Conservation (phyloP, 2,113 vertebrate genomes). For the Myiozetetes cayanensis region DNA sequence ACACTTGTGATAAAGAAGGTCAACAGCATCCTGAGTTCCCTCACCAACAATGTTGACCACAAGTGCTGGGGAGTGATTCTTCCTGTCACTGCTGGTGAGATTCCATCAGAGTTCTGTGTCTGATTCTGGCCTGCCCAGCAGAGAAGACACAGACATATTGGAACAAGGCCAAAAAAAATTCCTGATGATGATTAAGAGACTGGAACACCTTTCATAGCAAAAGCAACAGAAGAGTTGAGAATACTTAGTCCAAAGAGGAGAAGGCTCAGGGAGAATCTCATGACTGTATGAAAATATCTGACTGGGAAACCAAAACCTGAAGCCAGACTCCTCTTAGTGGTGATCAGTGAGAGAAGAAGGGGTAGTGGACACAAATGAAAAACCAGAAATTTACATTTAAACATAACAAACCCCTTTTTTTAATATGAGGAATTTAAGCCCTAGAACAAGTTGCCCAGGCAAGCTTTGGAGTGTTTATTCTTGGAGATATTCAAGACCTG, state of each 20-base stretch:
- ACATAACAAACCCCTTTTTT: neutral
- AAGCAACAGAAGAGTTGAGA: neutral
- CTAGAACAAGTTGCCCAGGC: fast-evolving
- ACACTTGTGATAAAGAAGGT: neutral
- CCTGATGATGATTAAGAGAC: neutral
- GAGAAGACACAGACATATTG: neutral
- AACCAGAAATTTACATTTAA: neutral
- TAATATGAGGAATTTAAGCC: neutral
- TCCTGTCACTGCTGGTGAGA: neutral
- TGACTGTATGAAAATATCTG: neutral
- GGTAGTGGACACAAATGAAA: neutral
- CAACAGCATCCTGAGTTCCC: neutral
- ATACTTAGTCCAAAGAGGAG: neutral
- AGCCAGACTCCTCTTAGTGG: neutral
- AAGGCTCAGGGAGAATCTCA: neutral
- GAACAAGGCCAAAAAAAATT: neutral
- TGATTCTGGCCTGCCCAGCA: neutral
- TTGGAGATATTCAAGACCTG: neutral
- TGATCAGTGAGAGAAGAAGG: neutral
- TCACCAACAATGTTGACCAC: neutral
- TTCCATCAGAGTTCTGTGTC: neutral
- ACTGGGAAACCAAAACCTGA: neutral
- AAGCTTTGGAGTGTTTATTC: neutral
- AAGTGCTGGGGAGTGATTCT: neutral
- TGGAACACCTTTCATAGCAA: neutral